Conservation (phyloP, 1,140 invertebrate species). For the Danaus melanippus region DNA sequence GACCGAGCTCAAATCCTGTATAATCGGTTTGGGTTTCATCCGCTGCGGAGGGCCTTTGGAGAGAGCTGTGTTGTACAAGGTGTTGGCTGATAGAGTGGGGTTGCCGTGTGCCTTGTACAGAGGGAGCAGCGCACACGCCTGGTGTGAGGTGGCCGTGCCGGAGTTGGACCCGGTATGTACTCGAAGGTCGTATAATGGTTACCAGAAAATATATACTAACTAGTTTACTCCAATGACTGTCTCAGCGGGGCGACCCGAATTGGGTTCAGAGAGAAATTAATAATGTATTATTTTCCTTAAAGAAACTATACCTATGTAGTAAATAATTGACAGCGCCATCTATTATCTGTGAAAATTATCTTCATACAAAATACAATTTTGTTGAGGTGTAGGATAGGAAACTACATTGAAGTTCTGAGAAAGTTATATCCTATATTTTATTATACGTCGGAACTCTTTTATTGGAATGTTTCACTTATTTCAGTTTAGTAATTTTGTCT, state of each 20-base stretch:
- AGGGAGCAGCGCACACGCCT: constrained; percentile 70
- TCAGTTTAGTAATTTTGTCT: no score
- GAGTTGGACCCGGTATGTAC: constrained; percentile 35
- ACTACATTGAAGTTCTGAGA: no score
- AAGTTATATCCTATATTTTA: no score
- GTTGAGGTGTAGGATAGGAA: no score
- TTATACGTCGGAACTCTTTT: no score
- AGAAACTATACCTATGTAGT: background rate
- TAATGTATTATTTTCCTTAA: background rate
- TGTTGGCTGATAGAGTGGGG: constrained; percentile 75
- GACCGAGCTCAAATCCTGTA: constrained; percentile 44
- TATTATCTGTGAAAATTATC: no score
- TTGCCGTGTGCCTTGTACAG: constrained; percentile 74
- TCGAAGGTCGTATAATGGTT: constrained; percentile 2
- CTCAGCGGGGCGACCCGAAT: background rate
- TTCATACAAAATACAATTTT: no score
- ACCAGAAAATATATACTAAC: background rate
- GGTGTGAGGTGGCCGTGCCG: constrained; percentile 77
- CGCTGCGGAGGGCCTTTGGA: constrained; percentile 75
- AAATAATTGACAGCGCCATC: no score
- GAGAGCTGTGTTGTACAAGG: constrained; percentile 78
- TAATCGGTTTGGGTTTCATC: constrained; percentile 75
- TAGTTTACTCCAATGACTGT: background rate
- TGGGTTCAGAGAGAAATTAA: background rate
- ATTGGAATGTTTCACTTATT: no score